A percentile compares a stretch with the other conserved stretches of the same genome.
Evolutionary conservation across 2,888 invertebrate species (phyloP).

Genomic region (Mythimna ferrago): DNA sequence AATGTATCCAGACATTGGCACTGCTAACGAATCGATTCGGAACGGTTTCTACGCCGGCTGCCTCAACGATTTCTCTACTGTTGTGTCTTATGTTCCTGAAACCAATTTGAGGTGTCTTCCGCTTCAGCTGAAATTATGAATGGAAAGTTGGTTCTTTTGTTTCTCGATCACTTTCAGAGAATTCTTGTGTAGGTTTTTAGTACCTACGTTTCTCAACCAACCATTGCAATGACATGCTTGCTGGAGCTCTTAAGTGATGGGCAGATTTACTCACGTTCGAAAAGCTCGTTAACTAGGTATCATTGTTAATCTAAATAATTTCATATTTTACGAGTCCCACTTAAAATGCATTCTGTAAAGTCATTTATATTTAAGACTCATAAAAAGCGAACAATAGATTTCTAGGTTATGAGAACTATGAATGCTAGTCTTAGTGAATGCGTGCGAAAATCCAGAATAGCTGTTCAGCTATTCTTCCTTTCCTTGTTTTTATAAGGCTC

Average conservation of each 20-base stretch:
- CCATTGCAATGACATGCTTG: not conserved
- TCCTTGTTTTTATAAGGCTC: constrained; percentile 48
- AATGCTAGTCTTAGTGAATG: constrained; percentile 46
- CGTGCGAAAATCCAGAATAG: constrained; percentile 83
- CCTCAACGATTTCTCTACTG: constrained; percentile 73
- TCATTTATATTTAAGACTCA: constrained; percentile 6
- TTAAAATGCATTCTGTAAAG: constrained; percentile 5
- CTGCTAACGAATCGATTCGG: constrained; percentile 82
- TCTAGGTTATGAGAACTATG: constrained; percentile 32
- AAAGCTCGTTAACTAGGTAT: constrained; percentile 13
- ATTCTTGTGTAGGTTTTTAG: not conserved
- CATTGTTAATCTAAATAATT: constrained; percentile 17
- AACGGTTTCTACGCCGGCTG: constrained; percentile 73
- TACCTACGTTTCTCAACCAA: not conserved
- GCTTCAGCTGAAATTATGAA: constrained; percentile 38
- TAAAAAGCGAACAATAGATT: constrained; percentile 30
- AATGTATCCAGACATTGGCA: constrained; percentile 78
- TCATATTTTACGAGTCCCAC: constrained; percentile 22
- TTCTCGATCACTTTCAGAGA: constrained; percentile 2
- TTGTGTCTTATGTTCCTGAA: constrained; percentile 59
- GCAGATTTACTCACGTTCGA: not conserved
- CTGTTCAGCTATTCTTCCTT: constrained; percentile 33
- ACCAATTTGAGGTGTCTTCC: constrained; percentile 60
- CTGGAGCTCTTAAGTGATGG: not conserved
- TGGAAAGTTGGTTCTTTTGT: constrained; percentile 14